Conservation (phyloP, 2,113 vertebrate genomes). For the Pristiophorus japonicus region DNA sequence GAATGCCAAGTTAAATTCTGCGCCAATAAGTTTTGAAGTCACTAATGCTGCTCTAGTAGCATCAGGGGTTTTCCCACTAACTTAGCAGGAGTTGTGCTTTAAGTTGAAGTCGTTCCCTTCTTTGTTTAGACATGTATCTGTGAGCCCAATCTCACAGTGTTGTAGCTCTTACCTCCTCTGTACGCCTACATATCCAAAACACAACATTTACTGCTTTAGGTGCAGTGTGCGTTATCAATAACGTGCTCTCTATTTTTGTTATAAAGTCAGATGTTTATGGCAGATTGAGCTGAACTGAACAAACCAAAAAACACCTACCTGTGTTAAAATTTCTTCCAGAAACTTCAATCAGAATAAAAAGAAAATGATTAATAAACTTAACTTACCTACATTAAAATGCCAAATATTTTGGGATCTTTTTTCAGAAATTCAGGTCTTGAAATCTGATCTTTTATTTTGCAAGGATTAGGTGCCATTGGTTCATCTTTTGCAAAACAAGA, state of each 20-base stretch:
- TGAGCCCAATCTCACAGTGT: not conserved
- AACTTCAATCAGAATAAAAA: not conserved
- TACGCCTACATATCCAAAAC: not conserved
- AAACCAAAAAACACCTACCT: not conserved
- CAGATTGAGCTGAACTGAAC: not conserved
- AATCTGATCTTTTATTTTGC: not conserved
- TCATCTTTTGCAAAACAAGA: no score
- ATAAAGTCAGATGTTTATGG: not conserved
- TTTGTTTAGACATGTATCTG: not conserved
- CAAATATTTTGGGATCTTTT: not conserved
- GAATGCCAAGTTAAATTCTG: not conserved
- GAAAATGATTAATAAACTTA: not conserved
- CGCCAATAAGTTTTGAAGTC: not conserved
- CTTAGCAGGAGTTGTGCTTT: not conserved
- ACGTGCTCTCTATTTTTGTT: not conserved
- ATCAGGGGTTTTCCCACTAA: not conserved
- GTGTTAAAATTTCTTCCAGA: not conserved
- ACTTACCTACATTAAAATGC: not conserved
- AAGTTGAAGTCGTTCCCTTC: not conserved
- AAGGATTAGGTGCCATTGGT: not conserved
- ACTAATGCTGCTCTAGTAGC: not conserved
- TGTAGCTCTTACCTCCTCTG: not conserved
- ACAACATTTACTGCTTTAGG: not conserved
- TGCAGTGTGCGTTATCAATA: not conserved
- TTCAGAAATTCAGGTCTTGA: not conserved